These are phyloP conservation scores for Thalassarche chlororhynchos DNA, from an alignment of 2,113 vertebrate genomes.

Conservation along the genomic window DNA sequence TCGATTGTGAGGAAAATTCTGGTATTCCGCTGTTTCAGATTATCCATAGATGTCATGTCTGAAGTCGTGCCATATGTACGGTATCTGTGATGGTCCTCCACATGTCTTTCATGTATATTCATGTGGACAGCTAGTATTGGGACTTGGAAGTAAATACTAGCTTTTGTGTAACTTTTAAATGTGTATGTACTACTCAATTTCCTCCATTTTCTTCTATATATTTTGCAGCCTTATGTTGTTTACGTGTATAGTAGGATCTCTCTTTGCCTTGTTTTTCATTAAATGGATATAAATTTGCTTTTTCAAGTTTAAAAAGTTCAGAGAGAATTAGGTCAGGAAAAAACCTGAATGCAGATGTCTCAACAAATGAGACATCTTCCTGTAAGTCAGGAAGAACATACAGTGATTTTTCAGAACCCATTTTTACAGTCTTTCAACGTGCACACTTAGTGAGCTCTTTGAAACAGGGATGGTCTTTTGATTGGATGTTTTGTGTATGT, in stretches of 20 bases:
- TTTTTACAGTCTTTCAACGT: background rate
- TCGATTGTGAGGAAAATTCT: background rate
- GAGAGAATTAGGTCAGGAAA: background rate
- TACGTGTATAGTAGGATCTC: background rate
- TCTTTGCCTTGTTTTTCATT: background rate
- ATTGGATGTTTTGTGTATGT: background rate
- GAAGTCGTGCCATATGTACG: background rate
- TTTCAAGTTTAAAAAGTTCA: background rate
- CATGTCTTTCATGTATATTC: background rate
- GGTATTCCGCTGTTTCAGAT: background rate
- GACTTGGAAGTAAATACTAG: background rate
- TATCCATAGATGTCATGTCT: background rate
- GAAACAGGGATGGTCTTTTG: background rate
- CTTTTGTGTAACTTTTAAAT: background rate
- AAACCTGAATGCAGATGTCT: background rate
- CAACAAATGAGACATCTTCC: background rate
- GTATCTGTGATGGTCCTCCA: background rate
- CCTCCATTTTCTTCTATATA: background rate
- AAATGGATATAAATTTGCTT: background rate
- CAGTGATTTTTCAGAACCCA: background rate
- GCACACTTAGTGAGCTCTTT: background rate
- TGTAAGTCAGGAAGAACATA: background rate
- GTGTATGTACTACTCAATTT: fast-evolving
- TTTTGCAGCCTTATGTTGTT: background rate
- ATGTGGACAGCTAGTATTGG: background rate